Percentiles rank a stretch among this genome's conserved stretches.
Conservation (phyloP, 2,888 invertebrate species). For the Pseudococcus viburni region DNA sequence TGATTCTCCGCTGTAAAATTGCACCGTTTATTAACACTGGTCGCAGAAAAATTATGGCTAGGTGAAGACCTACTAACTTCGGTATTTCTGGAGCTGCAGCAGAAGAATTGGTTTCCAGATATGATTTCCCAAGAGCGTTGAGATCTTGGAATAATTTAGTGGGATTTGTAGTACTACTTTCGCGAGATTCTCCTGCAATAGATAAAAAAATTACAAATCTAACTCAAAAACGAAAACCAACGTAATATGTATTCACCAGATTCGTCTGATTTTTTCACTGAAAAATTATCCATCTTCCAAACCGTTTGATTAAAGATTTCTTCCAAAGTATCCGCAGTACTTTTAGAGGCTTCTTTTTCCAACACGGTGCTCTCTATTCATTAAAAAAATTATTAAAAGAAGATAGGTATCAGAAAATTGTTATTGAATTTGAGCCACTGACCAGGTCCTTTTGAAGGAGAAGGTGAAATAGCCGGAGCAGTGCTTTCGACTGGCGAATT, state of each 20-base stretch:
- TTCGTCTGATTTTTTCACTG: not conserved
- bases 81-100: not conserved
- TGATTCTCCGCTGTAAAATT: constrained; percentile 1
- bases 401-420: not conserved
- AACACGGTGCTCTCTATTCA: not conserved
- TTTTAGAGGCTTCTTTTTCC: constrained; percentile 68
- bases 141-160: constrained; percentile 66
- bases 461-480: constrained; percentile 67
- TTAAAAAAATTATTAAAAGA: not conserved
- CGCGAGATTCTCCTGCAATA: constrained; percentile 12
- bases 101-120: constrained; percentile 13
- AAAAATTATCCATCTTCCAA: constrained; percentile 26
- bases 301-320: constrained; percentile 73
- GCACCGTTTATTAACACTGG: not conserved
- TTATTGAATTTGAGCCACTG: not conserved
- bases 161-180: not conserved
- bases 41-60: not conserved
- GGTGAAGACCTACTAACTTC: not conserved
- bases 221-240: not conserved
- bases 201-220: not conserved
- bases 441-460: constrained; percentile 61
- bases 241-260: not conserved
- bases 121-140: constrained; percentile 60
- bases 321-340: constrained; percentile 73
- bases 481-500: constrained; percentile 71